Evolutionary conservation across 2,113 vertebrate genomes (phyloP).

Genomic region (Lamprotornis superbus): DNA sequence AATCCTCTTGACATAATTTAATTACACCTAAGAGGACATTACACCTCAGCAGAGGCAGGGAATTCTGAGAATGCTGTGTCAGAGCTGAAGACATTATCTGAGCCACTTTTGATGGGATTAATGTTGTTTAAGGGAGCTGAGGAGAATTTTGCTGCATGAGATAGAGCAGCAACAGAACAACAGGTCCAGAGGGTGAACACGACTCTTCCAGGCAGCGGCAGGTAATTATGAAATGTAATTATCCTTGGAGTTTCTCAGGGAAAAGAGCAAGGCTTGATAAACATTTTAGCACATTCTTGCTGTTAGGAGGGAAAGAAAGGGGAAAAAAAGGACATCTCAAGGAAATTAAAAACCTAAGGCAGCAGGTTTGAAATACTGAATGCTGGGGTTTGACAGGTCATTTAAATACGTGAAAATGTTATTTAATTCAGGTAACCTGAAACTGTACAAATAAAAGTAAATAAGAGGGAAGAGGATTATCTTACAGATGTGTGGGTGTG

Average conservation of each 20-base stretch:
- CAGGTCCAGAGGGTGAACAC: slow-evolving; percentile 57
- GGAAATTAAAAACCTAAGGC: slow-evolving; percentile 1
- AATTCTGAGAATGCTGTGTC: not conserved
- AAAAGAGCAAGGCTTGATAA: slow-evolving; percentile 62
- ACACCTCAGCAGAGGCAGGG: not conserved
- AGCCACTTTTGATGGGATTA: slow-evolving; percentile 59
- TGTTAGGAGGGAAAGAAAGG: not conserved
- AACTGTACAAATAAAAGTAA: not conserved
- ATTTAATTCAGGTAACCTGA: not conserved
- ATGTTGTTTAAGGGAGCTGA: slow-evolving; percentile 29
- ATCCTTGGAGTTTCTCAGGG: slow-evolving; percentile 56
- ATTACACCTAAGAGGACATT: slow-evolving; percentile 21
- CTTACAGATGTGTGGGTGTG: not conserved
- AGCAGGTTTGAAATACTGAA: not conserved
- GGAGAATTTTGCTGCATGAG: slow-evolving; percentile 12
- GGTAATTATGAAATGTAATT: slow-evolving; percentile 73
- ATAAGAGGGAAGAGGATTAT: not conserved
- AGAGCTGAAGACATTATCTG: slow-evolving; percentile 22
- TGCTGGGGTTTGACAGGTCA: not conserved
- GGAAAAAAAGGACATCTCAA: slow-evolving; percentile 27
- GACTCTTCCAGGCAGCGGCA: not conserved
- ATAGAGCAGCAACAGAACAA: slow-evolving; percentile 22
- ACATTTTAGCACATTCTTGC: slow-evolving; percentile 23
- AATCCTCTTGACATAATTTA: slow-evolving; percentile 41
- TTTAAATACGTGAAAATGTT: not conserved